Evolutionary conservation across 2,797 vertebrate species (phyloP).

Genomic region (Semotilus atromaculatus): DNA sequence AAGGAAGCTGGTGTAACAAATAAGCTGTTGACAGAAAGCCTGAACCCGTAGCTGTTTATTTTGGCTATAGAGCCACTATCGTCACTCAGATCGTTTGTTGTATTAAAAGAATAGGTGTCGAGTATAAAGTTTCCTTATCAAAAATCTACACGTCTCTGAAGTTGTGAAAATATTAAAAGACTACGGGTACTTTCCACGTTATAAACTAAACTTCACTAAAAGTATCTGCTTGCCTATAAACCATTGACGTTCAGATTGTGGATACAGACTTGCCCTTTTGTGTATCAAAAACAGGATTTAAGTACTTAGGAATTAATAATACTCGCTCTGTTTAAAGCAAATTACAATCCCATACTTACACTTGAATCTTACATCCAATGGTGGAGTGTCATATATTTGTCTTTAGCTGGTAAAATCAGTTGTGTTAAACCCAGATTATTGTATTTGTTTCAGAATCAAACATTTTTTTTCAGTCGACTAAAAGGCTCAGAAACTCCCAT

Average conservation of each 20-base stretch:
- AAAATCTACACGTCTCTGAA: too few species aligned
- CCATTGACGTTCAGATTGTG: background rate
- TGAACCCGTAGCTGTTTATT: too few species aligned
- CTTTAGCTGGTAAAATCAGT: background rate
- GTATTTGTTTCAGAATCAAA: background rate
- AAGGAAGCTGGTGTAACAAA: too few species aligned
- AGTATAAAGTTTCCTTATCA: too few species aligned
- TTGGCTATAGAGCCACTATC: too few species aligned
- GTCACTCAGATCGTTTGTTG: too few species aligned
- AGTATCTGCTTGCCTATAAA: too few species aligned
- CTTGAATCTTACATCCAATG: background rate
- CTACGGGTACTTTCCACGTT: too few species aligned
- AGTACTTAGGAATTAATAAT: background rate
- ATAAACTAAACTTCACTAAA: too few species aligned
- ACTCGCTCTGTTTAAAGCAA: background rate
- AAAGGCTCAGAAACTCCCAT: constrained; percentile 6
- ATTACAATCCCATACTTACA: background rate
- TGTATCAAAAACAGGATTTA: background rate
- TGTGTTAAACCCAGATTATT: background rate
- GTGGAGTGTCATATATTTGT: background rate
- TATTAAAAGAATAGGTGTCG: too few species aligned
- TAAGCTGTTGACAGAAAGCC: too few species aligned
- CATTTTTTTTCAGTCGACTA: background rate
- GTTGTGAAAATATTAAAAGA: too few species aligned
- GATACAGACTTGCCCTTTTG: background rate